Evolutionary conservation across 2,888 invertebrate genomes (phyloP), one percentile per base, ranked within the genome.

Genomic region (Lacanobia wlatinum): DNA sequence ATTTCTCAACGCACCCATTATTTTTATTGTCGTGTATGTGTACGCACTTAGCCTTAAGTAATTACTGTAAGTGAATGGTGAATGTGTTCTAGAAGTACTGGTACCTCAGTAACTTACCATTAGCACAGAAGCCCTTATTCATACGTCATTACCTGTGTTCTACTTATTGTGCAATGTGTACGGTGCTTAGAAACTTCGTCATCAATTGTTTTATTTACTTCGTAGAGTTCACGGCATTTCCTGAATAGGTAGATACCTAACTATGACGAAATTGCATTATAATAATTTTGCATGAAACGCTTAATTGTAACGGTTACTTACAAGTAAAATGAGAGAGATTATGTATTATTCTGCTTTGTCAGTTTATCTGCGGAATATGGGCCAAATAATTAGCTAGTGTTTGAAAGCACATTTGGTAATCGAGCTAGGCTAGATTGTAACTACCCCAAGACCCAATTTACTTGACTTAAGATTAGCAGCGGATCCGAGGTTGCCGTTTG

Each of bases 81-180:
- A 75, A 79, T 75, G 70, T 85, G 63, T 80, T 82, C 53, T 70
- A 76, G 55, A 61, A 70, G 43, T 18, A 61, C 34, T 77, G 34
- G 50, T 58, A 46, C 55, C 46, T 67, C 63, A 38, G 48, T 48
- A 46, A 48, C n/a, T 50, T 71, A 79, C 14, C 14, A 38, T n/a
- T 69, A 61, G 16, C 18, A 55, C 28, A 52, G 58, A 60, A 70
- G 66, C 77, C 71, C 70, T 67, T 70, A 60, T 8, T 83, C 65
- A 60, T 76, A 78, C 61, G 71, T 70, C 68, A 70, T 48, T 60
- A 64, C 52, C 34, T 56, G 53, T 43, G 50, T 73, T 64, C 28
- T 28, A 28, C 28, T 23, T 64, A 50, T 63, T 80, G 77, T 80
- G 77, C 56, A 76, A 71, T 69, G 34, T n/a, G 18, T 56, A 59